Evolutionary conservation across 2,888 invertebrate species (phyloP), one percentile per base, ranked within the genome.

Genomic region (Drosophila pseudotalamancana): DNA sequence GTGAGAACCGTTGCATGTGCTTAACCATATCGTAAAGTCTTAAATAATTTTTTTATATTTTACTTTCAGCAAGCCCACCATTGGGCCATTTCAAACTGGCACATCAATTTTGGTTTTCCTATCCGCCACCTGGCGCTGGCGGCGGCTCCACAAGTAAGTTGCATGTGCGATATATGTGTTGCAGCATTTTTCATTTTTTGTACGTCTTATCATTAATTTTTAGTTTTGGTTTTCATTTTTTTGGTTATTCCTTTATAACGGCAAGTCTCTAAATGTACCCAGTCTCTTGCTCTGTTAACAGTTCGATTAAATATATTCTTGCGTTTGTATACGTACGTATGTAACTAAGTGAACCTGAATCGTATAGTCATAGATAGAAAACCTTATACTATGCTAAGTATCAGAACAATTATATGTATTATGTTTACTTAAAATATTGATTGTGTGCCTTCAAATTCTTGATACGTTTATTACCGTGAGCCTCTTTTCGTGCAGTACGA

Each of bases 51-150:
- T 45, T 14, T 18, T 12, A 8, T 43, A 9, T n/a, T 14, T 40
- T n/a, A 11, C 4, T 37, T 84, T 48, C 88, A 91, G 91, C 84
- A 80, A 91, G 89, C 90, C 91, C 91, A 74, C 71, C 60, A 50
- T 77, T 88, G 91, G 91, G 90, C 90, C 89, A 89, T 66, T 72
- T 91, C 93, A 95, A 95, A 92, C 95, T 96, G 96, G 96, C 96
- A 93, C 95, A 95, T 92, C 95, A 96, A 93, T 96, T 96, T 93
- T 96, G 96, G 96, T 95, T 96, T 90, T 95, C 95, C 69, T 95
- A 95, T 92, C 95, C 95, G 93, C 95, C 95, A 89, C 95, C 95
- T 88, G 95, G 95, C 92, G 95, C 95, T 92, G 93, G 94, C 90
- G 93, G 93, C 89, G 93, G 93, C 87, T 93, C 93, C 89, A 93